Percentiles rank a stretch among this genome's conserved stretches.
phyloP scores from a whole-genome alignment of 1,140 invertebrate species.

The Penaeus chinensis region DNA sequence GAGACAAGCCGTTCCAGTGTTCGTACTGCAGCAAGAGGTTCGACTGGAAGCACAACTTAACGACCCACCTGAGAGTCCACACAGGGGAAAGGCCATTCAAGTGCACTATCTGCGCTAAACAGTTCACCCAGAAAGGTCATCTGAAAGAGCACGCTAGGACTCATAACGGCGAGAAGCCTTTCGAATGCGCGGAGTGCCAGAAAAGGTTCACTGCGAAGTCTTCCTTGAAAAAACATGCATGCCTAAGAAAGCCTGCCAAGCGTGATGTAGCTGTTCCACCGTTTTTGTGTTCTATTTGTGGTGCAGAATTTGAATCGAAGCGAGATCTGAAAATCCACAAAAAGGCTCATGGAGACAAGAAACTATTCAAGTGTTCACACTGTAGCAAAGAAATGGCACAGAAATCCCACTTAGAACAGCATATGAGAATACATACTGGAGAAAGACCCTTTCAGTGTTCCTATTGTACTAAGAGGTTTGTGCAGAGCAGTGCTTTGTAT shows the following conservation, averaged over 20 bases:
- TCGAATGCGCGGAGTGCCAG: neutral
- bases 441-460: neutral
- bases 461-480: neutral
- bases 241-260: no score
- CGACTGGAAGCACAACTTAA: neutral
- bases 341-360: neutral
- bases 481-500: neutral
- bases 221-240: neutral
- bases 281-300: no score
- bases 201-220: neutral
- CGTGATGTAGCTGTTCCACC: no score
- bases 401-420: neutral
- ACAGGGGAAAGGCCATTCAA: neutral
- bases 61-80: neutral
- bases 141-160: neutral
- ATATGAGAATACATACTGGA: conserved; percentile 19
- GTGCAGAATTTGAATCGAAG: no score
- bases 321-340: neutral
- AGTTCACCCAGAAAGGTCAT: neutral
- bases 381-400: neutral
- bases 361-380: neutral
- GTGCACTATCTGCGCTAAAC: neutral
- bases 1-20: neutral
- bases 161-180: conserved; percentile 8
- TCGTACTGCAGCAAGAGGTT: conserved; percentile 2